phyloP scores from a whole-genome alignment of 2,888 invertebrate species.

The Baronia brevicornis region DNA sequence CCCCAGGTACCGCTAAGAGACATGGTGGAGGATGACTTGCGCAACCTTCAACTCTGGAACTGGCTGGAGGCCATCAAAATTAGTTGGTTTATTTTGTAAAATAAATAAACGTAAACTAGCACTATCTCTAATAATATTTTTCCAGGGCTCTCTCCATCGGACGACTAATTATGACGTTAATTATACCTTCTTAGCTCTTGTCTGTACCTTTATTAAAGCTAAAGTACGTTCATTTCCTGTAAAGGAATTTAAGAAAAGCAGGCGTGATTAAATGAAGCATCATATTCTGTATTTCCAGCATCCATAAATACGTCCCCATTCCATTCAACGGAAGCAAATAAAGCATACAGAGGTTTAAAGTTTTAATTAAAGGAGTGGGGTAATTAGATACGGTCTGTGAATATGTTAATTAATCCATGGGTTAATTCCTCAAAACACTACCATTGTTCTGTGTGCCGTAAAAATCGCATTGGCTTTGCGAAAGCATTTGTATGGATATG shows the following conservation, averaged over 20 bases:
- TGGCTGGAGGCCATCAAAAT: no score
- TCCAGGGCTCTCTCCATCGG: no score
- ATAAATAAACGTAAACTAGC: no score
- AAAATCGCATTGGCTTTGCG: slow-evolving; percentile 41
- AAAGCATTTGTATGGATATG: slow-evolving; percentile 30
- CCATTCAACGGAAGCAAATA: slow-evolving; percentile 51
- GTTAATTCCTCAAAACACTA: slow-evolving; percentile 64
- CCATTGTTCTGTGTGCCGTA: slow-evolving; percentile 60
- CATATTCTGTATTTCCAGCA: slow-evolving; percentile 15
- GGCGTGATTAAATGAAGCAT: slow-evolving; percentile 7
- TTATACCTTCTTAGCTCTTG: no score
- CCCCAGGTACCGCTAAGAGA: no score
- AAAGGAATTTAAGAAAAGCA: slow-evolving; percentile 7
- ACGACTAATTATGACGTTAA: no score
- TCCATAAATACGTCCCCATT: slow-evolving; percentile 25
- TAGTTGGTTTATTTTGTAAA: no score
- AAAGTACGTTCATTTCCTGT: no score
- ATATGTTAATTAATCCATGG: slow-evolving; percentile 69
- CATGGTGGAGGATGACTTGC: no score
- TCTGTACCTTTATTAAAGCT: no score
- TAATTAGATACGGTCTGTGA: slow-evolving; percentile 67
- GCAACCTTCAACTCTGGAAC: no score
- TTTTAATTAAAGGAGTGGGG: slow-evolving; percentile 66
- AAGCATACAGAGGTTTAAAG: slow-evolving; percentile 51
- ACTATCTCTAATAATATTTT: no score